Base-by-base conservation (phyloP, 2,888 invertebrate species). In the Acleris literana region DNA sequence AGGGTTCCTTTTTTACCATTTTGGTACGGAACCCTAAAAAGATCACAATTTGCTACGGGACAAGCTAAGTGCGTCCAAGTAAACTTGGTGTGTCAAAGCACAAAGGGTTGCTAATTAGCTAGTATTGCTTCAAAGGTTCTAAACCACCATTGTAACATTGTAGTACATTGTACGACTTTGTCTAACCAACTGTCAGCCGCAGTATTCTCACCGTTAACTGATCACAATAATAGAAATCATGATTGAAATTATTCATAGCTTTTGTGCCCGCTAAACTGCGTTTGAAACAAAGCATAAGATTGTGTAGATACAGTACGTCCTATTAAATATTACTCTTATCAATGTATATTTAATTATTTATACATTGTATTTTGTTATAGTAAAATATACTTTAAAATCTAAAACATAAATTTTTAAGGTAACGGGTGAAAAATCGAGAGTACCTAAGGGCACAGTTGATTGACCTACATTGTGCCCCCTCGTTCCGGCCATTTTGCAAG, bases 391-490 rank as follows among this genome's bases (percentile, higher is more conserved):
- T n/a, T n/a, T n/a, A n/a, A n/a, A 22, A 22, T 22, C 3, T 22
- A 25, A 13, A 44, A 44, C 2, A 44, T 43, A 43, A 0, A 1
- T 16, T n/a, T 44, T 13, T 5, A n/a, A 44, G 2, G 5, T 44
- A 13, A 54, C 33, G 20, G 53, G 46, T n/a, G 29, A 54, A 62
- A 62, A 16, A 54, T 54, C 33, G 29, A 62, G 46, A 62, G 61
- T 44, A 20, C 20, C 20, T 20, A 54, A 25, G n/a, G 54, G 61
- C 25, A 62, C 48, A 62, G 54, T 62, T 62, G 61, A 54, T 62
- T 54, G 61, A 61, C 46, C 61, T 54, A 61, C 61, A 54, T 60
- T 53, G 52, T 59, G 33, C 49, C 49, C 59, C 29, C 53, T 9
- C 46, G 61, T 54, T 46, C 53, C 46, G 17, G 9, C 61, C 53